A percentile compares a stretch with the other conserved stretches of the same genome.
Conservation (phyloP, 2,888 invertebrate genomes). For the Mesoligia furuncula region DNA sequence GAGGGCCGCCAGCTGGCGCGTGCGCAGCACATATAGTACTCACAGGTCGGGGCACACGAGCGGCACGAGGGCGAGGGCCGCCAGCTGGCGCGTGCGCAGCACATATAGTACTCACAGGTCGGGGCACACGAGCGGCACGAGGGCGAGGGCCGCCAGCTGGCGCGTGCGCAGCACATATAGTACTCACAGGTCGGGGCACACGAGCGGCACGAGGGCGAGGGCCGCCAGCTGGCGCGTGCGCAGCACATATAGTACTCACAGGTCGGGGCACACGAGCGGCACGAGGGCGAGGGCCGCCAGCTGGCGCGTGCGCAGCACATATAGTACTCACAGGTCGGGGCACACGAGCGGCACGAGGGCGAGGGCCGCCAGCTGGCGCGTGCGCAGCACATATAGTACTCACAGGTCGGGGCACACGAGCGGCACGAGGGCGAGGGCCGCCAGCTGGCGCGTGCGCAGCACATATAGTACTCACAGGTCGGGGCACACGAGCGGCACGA, state of each 20-base stretch:
- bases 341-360: constrained; percentile 85
- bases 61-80: constrained; percentile 91
- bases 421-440: constrained; percentile 91
- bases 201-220: constrained; percentile 87
- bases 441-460: constrained; percentile 91
- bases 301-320: constrained; percentile 77
- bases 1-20: constrained; percentile 93
- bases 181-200: constrained; percentile 69
- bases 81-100: constrained; percentile 91
- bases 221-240: constrained; percentile 94
- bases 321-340: constrained; percentile 65
- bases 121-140: constrained; percentile 74
- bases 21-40: constrained; percentile 1
- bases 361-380: constrained; percentile 93
- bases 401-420: constrained; percentile 72
- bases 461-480: constrained; percentile 57
- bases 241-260: constrained; percentile 53
- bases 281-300: constrained; percentile 92
- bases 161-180: too few species aligned
- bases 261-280: constrained; percentile 73
- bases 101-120: constrained; percentile 57
- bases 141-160: constrained; percentile 93
- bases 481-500: constrained; percentile 74
- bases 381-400: constrained; percentile 1
- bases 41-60: constrained; percentile 72